Percentiles rank a stretch among this genome's conserved stretches.
Evolutionary conservation across 2,888 invertebrate species (phyloP).

Genomic region (Cheilosia urbana): DNA sequence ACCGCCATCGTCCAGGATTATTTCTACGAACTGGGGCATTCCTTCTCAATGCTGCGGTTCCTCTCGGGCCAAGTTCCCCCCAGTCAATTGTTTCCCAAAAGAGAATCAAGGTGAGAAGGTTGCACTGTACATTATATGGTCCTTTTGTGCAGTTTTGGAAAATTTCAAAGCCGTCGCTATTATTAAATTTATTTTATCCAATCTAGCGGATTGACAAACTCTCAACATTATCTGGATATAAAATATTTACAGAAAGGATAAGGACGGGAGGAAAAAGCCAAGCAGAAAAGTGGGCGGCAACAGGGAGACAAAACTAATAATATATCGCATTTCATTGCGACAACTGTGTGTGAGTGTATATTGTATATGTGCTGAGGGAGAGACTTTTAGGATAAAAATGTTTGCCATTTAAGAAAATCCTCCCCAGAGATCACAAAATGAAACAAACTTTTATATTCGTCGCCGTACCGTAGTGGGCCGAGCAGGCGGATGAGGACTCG

Average conservation of each 20-base stretch:
- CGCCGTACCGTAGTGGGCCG: conserved; percentile 19
- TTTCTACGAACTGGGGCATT: conserved; percentile 19
- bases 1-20: conserved; percentile 67
- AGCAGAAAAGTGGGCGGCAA: conserved; percentile 8
- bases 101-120: conserved; percentile 66
- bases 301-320: conserved; percentile 71
- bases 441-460: conserved; percentile 74
- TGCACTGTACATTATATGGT: conserved; percentile 7
- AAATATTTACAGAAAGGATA: conserved; percentile 69
- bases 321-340: conserved; percentile 74
- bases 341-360: conserved; percentile 1
- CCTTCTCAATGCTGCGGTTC: conserved; percentile 33
- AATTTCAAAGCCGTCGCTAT: conserved; percentile 20
- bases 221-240: conserved; percentile 73
- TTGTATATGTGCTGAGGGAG: conserved; percentile 19
- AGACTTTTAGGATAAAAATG: conserved; percentile 68
- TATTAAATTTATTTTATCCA: conserved; percentile 74
- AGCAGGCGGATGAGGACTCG: conserved; percentile 2
- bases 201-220: conserved; percentile 75
- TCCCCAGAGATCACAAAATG: conserved; percentile 73
- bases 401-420: conserved; percentile 75
- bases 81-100: conserved; percentile 45
- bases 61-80: conserved; percentile 20
- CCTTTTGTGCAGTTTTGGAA: conserved; percentile 7
- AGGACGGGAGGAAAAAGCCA: conserved; percentile 34